Conservation (phyloP, 1,140 invertebrate species). For the Drusus annulatus region DNA sequence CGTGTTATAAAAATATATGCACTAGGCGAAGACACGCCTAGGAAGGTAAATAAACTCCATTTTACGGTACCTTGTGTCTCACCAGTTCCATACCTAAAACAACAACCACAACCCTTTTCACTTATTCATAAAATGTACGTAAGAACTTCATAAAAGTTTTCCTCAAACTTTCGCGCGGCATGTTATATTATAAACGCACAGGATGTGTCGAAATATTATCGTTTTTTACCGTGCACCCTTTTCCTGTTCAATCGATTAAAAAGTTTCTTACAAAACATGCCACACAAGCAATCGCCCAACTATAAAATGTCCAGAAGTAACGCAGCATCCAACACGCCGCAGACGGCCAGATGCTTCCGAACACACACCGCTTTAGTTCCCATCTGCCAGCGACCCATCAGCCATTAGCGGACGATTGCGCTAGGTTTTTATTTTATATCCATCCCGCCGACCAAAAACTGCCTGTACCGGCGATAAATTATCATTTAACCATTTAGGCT, state of each 20-base stretch:
- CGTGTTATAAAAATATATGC: too few species aligned
- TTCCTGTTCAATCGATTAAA: background rate
- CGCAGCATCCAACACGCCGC: background rate
- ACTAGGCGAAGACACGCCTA: too few species aligned
- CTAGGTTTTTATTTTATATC: constrained; percentile 7
- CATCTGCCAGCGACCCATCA: constrained; percentile 8
- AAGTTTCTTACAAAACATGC: background rate
- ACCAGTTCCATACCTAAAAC: too few species aligned
- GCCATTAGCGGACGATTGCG: background rate
- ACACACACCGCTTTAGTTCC: background rate
- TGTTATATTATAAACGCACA: too few species aligned
- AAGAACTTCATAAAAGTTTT: too few species aligned
- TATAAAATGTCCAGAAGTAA: constrained; percentile 5
- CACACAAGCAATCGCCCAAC: background rate
- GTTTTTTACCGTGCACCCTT: background rate
- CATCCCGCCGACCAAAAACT: background rate
- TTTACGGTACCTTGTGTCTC: too few species aligned
- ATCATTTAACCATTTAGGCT: constrained; percentile 1
- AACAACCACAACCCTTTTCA: too few species aligned
- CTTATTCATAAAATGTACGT: too few species aligned
- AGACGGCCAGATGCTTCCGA: constrained; percentile 17
- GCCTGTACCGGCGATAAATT: background rate
- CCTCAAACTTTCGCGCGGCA: too few species aligned
- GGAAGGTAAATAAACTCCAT: too few species aligned
- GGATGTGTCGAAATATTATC: too few species aligned